Evolutionary conservation across 53 echinoderm and acorn worm species (phyloP).

Genomic region (Apostichopus leukothele): DNA sequence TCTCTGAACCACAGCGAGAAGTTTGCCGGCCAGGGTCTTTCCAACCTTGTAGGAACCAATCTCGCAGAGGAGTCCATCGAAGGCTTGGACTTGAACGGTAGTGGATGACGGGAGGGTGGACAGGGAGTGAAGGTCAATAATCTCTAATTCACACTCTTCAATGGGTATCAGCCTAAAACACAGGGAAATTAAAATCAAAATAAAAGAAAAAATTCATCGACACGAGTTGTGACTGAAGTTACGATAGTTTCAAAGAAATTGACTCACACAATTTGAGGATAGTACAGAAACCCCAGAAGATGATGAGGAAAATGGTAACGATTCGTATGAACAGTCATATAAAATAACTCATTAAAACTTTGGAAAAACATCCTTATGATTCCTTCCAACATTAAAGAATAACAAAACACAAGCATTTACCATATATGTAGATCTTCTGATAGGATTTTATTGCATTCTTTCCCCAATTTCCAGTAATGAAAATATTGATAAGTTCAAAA

Average conservation of each 20-base stretch:
- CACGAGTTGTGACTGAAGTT: not conserved
- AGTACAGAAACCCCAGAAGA: too few species aligned
- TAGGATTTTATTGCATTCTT: too few species aligned
- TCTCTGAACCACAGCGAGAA: constrained; percentile 62
- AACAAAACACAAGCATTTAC: too few species aligned
- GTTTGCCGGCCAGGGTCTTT: constrained; percentile 68
- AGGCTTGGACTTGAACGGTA: constrained; percentile 43
- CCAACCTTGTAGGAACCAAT: constrained; percentile 68
- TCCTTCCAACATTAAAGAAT: too few species aligned
- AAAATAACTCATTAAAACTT: too few species aligned
- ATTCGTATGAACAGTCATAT: too few species aligned
- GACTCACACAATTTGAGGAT: too few species aligned
- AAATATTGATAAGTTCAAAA: too few species aligned
- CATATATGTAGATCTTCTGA: too few species aligned
- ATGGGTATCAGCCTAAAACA: constrained; percentile 71
- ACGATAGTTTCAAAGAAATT: not conserved
- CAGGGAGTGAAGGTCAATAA: constrained; percentile 73
- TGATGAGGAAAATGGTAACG: too few species aligned
- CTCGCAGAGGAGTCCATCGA: constrained; percentile 26
- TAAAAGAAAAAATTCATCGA: not conserved
- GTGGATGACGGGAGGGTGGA: constrained; percentile 57
- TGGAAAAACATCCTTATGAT: too few species aligned
- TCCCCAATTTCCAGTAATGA: too few species aligned
- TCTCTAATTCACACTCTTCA: constrained; percentile 70
- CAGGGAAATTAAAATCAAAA: not conserved